These are phyloP conservation scores for Parauchenoglanis punctatus DNA, from an alignment of 2,797 vertebrate species.

Conservation along the genomic window DNA sequence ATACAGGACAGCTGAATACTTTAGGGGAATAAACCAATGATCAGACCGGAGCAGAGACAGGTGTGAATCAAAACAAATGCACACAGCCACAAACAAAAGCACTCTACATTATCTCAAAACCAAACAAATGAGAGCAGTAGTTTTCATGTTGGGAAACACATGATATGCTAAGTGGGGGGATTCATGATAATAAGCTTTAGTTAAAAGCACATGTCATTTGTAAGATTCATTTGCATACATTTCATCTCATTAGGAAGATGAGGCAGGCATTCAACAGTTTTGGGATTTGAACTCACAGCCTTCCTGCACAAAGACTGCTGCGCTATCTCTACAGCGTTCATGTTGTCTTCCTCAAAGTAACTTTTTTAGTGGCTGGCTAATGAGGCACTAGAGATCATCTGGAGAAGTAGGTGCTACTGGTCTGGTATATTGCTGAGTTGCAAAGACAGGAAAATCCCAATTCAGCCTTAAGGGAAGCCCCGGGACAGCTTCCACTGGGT, in stretches of 20 bases:
- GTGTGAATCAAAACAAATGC: not conserved
- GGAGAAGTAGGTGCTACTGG: not conserved
- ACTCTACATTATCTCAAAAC: not conserved
- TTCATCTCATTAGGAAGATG: not conserved
- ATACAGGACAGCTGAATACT: not conserved
- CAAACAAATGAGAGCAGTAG: not conserved
- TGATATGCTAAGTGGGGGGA: not conserved
- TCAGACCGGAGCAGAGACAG: not conserved
- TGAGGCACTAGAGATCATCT: not conserved
- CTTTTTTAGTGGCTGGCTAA: slow-evolving; percentile 7
- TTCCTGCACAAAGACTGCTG: not conserved
- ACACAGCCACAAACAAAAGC: not conserved
- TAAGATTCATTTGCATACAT: not conserved
- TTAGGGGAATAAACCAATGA: not conserved
- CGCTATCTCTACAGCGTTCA: not conserved
- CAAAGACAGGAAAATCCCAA: not conserved
- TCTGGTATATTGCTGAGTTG: not conserved
- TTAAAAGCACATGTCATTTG: slow-evolving; percentile 5
- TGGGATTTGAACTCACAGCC: not conserved
- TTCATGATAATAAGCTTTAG: slow-evolving; percentile 5
- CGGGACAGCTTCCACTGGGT: too few relatives aligned
- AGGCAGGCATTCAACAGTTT: not conserved
- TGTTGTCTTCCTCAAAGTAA: not conserved
- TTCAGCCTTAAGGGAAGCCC: not conserved
- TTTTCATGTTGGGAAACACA: not conserved